These are phyloP conservation scores for Sibirionetta formosa DNA, from an alignment of 2,797 vertebrate species.

Conservation along the genomic window DNA sequence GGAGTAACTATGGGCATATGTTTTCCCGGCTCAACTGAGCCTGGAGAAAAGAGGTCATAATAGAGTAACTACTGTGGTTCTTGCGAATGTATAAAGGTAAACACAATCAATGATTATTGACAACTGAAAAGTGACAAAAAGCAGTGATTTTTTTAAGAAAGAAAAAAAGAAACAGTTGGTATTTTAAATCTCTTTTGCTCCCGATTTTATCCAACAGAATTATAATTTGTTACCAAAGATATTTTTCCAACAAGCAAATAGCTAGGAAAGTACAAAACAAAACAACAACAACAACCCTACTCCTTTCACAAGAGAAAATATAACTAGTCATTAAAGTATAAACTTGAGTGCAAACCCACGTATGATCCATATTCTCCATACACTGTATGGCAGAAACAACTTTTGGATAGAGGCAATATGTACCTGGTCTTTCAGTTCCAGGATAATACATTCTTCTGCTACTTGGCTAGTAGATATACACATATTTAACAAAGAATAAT, in stretches of 20 bases:
- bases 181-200: background rate
- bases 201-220: background rate
- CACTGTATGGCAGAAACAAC: background rate
- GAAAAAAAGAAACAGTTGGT: background rate
- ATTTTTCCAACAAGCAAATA: background rate
- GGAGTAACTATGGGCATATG: fast-evolving
- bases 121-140: background rate
- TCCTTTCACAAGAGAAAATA: background rate
- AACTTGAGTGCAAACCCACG: background rate
- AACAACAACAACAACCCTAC: background rate
- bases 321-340: background rate
- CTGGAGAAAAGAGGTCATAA: background rate
- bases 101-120: background rate
- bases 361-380: fast-evolving
- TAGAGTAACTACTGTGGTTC: background rate
- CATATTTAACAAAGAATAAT: background rate
- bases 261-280: background rate
- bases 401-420: background rate
- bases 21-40: background rate
- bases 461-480: background rate
- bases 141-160: background rate
- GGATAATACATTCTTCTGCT: background rate
- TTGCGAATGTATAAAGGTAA: background rate
- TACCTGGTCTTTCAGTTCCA: background rate
- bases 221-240: background rate